A percentile compares a stretch with the other conserved stretches of the same genome.
phyloP scores from a whole-genome alignment of 1,140 invertebrate genomes.

The Pseudobourletiella spinata region DNA sequence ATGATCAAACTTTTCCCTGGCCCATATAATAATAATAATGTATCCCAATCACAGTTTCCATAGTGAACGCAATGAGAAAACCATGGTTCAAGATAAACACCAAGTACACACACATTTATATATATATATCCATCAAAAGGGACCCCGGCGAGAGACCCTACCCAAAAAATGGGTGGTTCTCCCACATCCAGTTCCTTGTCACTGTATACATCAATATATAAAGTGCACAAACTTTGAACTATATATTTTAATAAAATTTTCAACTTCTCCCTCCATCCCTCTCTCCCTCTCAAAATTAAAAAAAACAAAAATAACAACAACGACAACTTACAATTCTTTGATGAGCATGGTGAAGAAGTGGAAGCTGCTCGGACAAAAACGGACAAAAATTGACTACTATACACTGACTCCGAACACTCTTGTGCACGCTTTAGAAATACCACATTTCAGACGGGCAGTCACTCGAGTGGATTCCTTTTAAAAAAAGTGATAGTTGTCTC shows the following conservation, averaged over 20 bases:
- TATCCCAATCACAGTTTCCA: no score
- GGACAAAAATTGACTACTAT: neutral
- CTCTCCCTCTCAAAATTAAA: conserved; percentile 37
- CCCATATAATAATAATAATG: no score
- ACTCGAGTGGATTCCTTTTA: no score
- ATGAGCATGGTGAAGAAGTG: conserved; percentile 42
- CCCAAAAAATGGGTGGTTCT: no score
- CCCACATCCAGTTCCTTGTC: no score
- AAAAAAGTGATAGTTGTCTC: no score
- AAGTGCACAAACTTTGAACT: neutral
- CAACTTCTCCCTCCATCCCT: no score
- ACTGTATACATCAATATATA: neutral
- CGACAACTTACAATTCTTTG: conserved; percentile 45
- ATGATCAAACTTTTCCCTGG: no score
- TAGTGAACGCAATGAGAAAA: no score
- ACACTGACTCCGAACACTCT: neutral
- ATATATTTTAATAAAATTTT: neutral
- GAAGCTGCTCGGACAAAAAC: conserved; percentile 10
- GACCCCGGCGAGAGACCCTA: no score
- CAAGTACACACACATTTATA: no score
- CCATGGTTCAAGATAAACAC: no score
- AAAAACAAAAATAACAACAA: conserved; percentile 33
- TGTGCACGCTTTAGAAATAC: neutral
- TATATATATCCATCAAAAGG: neutral
- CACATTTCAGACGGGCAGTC: neutral